Evolutionary conservation across 1,140 invertebrate species (phyloP).

Genomic region (Prorops nasuta): DNA sequence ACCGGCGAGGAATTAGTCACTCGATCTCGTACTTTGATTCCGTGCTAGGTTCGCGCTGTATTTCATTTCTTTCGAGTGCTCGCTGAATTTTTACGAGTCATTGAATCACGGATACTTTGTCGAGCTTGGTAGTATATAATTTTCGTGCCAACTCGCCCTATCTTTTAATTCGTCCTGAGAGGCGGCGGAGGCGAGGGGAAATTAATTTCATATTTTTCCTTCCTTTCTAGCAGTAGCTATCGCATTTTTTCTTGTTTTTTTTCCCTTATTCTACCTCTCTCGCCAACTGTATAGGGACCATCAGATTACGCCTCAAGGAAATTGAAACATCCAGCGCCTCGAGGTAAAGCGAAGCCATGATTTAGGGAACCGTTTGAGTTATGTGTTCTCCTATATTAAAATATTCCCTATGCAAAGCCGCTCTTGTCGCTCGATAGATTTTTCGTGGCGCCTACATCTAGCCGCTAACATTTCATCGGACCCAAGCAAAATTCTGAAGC

Average conservation of each 20-base stretch:
- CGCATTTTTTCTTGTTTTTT: slow-evolving; percentile 7
- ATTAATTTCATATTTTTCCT: slow-evolving; percentile 25
- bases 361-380: slow-evolving; percentile 54
- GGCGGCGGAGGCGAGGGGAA: slow-evolving; percentile 14
- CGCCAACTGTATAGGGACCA: slow-evolving; percentile 33
- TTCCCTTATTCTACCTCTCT: neutral
- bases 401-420: slow-evolving; percentile 46
- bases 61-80: no score
- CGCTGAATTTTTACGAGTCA: no score
- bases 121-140: no score
- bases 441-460: neutral
- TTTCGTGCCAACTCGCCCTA: no score
- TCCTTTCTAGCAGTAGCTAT: neutral
- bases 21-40: no score
- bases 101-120: no score
- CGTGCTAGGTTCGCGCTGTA: no score
- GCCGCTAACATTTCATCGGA: neutral
- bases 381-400: slow-evolving; percentile 48
- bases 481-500: no score
- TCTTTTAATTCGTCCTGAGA: no score
- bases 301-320: slow-evolving; percentile 55
- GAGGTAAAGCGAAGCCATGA: slow-evolving; percentile 46
- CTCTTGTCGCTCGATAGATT: slow-evolving; percentile 18
- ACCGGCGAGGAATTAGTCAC: no score
- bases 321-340: slow-evolving; percentile 54